Evolutionary conservation across 1,140 invertebrate genomes (phyloP), one percentile per base, ranked within the genome.

Genomic region (Cyclargus thomasi): DNA sequence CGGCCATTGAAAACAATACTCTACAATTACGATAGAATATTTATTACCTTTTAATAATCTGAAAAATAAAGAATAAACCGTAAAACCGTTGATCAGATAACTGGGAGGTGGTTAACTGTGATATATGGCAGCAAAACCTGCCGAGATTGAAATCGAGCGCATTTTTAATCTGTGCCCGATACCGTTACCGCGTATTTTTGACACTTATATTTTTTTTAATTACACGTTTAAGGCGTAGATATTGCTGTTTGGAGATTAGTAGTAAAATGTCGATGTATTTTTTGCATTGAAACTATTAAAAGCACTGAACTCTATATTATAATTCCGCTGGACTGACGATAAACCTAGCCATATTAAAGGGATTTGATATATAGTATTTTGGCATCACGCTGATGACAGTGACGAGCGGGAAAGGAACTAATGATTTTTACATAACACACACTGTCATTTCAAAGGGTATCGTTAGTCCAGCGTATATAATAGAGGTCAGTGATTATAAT

Each of bases 71-170:
- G 8, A 2, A 35, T 17, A 66, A 29, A 57, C 29, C 29, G 47
- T 66, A 23, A 66, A 66, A 66, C 10, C 21, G 36, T 57, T 57
- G 64, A 55, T 53, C 53, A 23, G 53, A 59, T 57, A 55, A 59
- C 53, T 17, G 17, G 55, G 47, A 66, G 53, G 64, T 66, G 53
- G 64, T 66, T 66, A 66, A 11, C 22, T 57, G 21, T 66, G 64
- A 66, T 66, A 66, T 66, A 66, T 66, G 53, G 53, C 53, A 29
- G 64, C 21, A 22, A 64, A 55, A 55, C 55, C 53, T n/a, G 55
- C 1, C 23, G 10, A 66, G 64, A 66, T 66, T 66, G 64, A 66
- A 57, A 66, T 66, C 64, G 53, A 66, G 23, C 64, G 64, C 29
- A 53, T 57, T 66, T n/a, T 59, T 59, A 59, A 11, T 59, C 55